A percentile compares a stretch with the other conserved stretches of the same genome.
These are phyloP conservation scores for Drosophila mercatorum DNA, from an alignment of 2,888 invertebrate genomes.

Conservation along the genomic window DNA sequence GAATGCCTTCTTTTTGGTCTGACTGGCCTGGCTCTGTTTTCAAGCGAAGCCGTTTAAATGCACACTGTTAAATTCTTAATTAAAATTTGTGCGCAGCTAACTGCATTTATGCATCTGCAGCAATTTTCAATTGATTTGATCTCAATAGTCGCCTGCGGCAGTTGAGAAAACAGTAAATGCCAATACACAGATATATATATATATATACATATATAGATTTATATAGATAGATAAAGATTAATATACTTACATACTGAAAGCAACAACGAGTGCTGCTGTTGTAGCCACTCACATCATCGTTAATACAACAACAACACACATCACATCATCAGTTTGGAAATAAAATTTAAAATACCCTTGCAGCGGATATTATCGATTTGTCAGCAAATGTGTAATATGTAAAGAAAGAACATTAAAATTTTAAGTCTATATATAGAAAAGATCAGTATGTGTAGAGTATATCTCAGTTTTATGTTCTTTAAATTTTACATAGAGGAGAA, in stretches of 20 bases:
- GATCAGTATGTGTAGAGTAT: neutral
- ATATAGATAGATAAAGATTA: slow-evolving; percentile 28
- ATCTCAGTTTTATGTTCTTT: neutral
- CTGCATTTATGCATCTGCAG: slow-evolving; percentile 34
- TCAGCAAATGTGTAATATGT: neutral
- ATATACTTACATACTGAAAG: slow-evolving; percentile 30
- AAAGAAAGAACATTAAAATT: neutral
- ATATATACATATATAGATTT: slow-evolving; percentile 7
- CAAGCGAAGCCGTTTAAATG: neutral
- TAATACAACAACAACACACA: slow-evolving; percentile 14
- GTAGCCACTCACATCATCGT: slow-evolving; percentile 31
- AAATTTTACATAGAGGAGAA: too few relatives aligned
- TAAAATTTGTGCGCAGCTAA: slow-evolving; percentile 24
- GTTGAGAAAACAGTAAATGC: neutral
- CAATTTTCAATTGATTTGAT: slow-evolving; percentile 62
- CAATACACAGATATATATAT: slow-evolving; percentile 19
- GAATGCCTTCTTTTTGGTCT: neutral
- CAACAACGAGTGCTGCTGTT: slow-evolving; percentile 35
- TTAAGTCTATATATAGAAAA: neutral
- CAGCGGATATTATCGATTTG: neutral
- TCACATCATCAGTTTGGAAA: slow-evolving; percentile 45
- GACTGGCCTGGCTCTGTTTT: neutral
- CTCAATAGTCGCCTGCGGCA: slow-evolving; percentile 30
- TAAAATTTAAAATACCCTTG: slow-evolving; percentile 20
- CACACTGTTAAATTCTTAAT: slow-evolving; percentile 9